phyloP scores from a whole-genome alignment of 1,140 invertebrate species.

The Ceratina japonica region DNA sequence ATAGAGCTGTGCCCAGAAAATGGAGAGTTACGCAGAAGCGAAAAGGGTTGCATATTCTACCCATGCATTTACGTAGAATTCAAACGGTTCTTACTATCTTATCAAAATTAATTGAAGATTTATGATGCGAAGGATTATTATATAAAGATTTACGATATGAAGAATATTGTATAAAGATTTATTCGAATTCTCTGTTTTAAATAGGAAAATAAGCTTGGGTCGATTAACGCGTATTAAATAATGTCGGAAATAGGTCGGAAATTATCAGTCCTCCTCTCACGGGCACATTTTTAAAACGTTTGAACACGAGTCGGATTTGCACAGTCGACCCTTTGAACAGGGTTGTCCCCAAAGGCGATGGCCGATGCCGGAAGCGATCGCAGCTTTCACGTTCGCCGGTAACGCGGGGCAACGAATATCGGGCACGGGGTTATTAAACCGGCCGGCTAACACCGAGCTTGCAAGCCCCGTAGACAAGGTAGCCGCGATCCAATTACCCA shows the following conservation, averaged over 20 bases:
- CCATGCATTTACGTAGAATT: too few relatives aligned
- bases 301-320: conserved; percentile 14
- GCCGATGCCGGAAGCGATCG: conserved; percentile 31
- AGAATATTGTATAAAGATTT: too few relatives aligned
- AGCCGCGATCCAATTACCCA: conserved; percentile 55
- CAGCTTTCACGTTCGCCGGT: conserved; percentile 12
- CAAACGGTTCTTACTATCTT: too few relatives aligned
- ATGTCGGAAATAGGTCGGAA: too few relatives aligned
- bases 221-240: too few relatives aligned
- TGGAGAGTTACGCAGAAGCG: neutral
- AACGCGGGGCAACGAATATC: conserved; percentile 37
- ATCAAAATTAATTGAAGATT: too few relatives aligned
- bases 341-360: conserved; percentile 19
- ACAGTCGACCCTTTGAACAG: conserved; percentile 14
- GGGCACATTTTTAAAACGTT: conserved; percentile 29
- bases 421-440: conserved; percentile 59
- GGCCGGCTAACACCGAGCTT: conserved; percentile 11
- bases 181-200: too few relatives aligned
- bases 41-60: neutral
- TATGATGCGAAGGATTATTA: too few relatives aligned
- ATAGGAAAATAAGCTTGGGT: too few relatives aligned
- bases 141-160: too few relatives aligned
- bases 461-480: conserved; percentile 39
- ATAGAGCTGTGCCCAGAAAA: conserved; percentile 3
- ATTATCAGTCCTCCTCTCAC: too few relatives aligned